Base-by-base conservation (phyloP, 2,888 invertebrate genomes). In the Apodemia duryi region DNA sequence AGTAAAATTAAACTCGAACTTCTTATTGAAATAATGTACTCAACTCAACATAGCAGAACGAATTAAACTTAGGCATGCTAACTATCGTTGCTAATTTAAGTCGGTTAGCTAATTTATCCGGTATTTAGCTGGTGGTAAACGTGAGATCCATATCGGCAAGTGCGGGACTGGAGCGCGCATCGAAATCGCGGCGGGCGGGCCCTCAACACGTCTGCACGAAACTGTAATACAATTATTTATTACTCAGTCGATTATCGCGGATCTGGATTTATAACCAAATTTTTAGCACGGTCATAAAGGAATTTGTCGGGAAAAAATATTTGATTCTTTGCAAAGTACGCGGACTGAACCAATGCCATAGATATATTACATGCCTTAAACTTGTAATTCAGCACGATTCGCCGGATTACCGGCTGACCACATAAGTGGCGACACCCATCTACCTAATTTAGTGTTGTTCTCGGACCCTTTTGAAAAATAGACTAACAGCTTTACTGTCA, bases 91-190 rank as follows among this genome's bases (percentile, higher is more conserved):
- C 83, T 83, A 85, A 88, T 86, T 88, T 84, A 86, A 83, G 79
- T 85, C 79, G 74, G 85, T 85, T 82, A 83, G 83, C 86, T 88
- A 86, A 89, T 87, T 88, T 89, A 89, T 85, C 85, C 81, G 78
- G 81, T 86, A 88, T 88, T 89, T 89, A 87, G 86, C 83, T 78
- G 81, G 77, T 76, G 77, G 86, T 82, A 85, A 88, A 87, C 89
- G 89, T 88, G 90, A 89, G 88, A 89, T 90, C 80, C 83, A 84
- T 89, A 89, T 89, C 89, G 67, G 67, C 63, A 63, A 83, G 83
- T 82, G 83, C 84, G 81, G 82, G 79, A 78, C 81, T 80, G 74
- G 80, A 79, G 46, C 46, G 46, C 46, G 79, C 84, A 78, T 84
- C 81, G 84, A 80, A 79, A 79, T 80, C 79, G 85, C 84, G 11